These are phyloP conservation scores for Bombus fervidus DNA, from an alignment of 1,140 invertebrate species.

Conservation along the genomic window DNA sequence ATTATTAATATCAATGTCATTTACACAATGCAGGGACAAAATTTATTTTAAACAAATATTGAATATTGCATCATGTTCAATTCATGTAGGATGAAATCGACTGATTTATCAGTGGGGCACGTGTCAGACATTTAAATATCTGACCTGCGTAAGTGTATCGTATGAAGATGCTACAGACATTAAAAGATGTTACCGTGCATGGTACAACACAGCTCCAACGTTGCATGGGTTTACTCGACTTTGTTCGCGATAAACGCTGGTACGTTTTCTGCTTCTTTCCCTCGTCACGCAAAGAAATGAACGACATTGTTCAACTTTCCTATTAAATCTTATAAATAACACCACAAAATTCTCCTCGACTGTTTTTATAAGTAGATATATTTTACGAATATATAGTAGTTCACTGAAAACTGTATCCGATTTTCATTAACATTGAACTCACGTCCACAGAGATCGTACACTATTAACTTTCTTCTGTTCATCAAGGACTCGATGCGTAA, in stretches of 20 bases:
- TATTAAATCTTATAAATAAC: not conserved
- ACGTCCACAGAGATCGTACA: not conserved
- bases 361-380: not conserved
- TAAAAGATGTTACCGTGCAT: slow-evolving; percentile 67
- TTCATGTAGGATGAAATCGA: not conserved
- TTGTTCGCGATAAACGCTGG: slow-evolving; percentile 25
- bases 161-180: not conserved
- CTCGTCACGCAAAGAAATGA: slow-evolving; percentile 33
- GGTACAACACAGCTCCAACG: slow-evolving; percentile 68
- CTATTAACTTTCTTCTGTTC: not conserved
- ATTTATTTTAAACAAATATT: slow-evolving; percentile 21
- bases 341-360: not conserved
- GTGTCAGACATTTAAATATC: not conserved
- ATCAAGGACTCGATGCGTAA: not conserved
- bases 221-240: slow-evolving; percentile 58
- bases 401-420: not conserved
- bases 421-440: not conserved
- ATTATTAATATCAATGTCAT: not conserved
- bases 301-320: slow-evolving; percentile 56
- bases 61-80: not conserved
- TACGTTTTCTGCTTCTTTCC: slow-evolving; percentile 30
- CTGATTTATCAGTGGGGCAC: not conserved
- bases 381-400: too few species aligned
- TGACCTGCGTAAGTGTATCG: not conserved
- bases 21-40: not conserved